These are phyloP conservation scores for Cheirogaleus major DNA, from an alignment of 2,797 vertebrate genomes.

Conservation along the genomic window DNA sequence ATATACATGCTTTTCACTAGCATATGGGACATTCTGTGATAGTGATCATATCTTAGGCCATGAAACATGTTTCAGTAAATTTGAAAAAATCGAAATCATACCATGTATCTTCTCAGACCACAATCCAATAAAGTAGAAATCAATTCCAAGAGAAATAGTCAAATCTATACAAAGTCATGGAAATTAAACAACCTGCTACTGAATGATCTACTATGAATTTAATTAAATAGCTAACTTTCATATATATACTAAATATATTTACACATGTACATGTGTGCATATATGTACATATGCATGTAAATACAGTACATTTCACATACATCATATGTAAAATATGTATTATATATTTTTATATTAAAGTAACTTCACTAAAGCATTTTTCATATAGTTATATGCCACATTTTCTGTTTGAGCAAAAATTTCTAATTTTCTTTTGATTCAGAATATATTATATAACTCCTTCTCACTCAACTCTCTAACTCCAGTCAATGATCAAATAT, in stretches of 20 bases:
- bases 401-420: neutral
- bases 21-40: too few species aligned
- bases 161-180: too few species aligned
- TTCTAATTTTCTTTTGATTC: neutral
- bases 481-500: neutral
- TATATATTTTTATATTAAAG: neutral
- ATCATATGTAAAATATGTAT: neutral
- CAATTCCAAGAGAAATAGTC: too few species aligned
- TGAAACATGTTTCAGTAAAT: too few species aligned
- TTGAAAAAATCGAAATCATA: too few species aligned
- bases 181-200: too few species aligned
- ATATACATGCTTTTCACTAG: too few species aligned
- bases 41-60: too few species aligned
- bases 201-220: neutral
- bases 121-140: too few species aligned
- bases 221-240: neutral
- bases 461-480: neutral
- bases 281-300: neutral
- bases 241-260: neutral
- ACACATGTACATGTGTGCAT: neutral
- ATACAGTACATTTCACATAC: neutral
- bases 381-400: neutral
- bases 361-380: neutral
- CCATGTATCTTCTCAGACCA: too few species aligned
- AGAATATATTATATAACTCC: neutral